Evolutionary conservation across 2,113 vertebrate genomes (phyloP).

Genomic region (Mungos mungo): DNA sequence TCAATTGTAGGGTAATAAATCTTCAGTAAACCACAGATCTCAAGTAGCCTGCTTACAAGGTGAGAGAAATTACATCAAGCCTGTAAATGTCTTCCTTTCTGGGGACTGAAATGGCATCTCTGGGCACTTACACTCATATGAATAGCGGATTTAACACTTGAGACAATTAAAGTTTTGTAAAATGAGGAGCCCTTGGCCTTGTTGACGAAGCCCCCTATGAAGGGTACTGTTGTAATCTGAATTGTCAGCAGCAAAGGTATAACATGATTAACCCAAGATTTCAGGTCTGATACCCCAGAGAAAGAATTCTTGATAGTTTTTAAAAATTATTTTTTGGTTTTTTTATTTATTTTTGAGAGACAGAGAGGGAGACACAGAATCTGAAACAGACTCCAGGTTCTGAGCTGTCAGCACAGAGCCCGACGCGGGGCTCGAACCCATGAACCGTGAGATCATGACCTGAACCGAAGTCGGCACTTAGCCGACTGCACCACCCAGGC

Average conservation of each 20-base stretch:
- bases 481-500: too few species aligned
- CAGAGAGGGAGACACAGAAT: too few species aligned
- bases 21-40: constrained; percentile 57
- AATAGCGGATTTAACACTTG: constrained; percentile 70
- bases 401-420: too few species aligned
- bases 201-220: constrained; percentile 22
- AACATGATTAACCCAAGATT: neutral
- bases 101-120: neutral
- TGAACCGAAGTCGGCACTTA: too few species aligned
- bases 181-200: constrained; percentile 56
- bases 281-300: neutral
- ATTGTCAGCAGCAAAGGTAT: neutral
- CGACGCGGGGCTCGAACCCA: too few species aligned
- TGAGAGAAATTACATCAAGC: constrained; percentile 40
- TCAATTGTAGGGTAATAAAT: constrained; percentile 63
- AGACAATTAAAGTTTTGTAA: constrained; percentile 37
- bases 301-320: neutral
- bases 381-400: too few species aligned
- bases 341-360: too few species aligned
- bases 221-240: neutral
- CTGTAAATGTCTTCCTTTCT: constrained; percentile 54
- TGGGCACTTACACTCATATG: neutral
- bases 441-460: too few species aligned
- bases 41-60: constrained; percentile 41
- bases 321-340: too few species aligned